Evolutionary conservation across 2,888 invertebrate species (phyloP).

Genomic region (Sphinx pinastri): DNA sequence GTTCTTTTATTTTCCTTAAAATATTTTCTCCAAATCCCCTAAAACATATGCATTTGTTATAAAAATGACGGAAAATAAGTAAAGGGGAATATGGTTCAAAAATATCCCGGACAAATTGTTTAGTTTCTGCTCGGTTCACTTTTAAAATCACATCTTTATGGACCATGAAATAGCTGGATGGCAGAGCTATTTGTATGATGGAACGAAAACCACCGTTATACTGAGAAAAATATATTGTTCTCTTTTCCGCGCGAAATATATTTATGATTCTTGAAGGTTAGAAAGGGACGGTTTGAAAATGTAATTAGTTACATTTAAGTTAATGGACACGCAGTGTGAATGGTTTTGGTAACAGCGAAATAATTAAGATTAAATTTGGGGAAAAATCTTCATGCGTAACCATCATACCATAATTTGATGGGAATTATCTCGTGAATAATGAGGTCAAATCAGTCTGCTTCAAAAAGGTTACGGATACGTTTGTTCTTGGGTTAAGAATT

Average conservation of each 20-base stretch:
- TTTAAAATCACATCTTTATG: slow-evolving; percentile 32
- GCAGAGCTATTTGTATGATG: slow-evolving; percentile 21
- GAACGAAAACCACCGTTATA: slow-evolving; percentile 15
- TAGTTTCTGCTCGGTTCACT: slow-evolving; percentile 26
- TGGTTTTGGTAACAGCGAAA: slow-evolving; percentile 14
- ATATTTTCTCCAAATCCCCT: not conserved
- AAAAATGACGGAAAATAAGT: slow-evolving; percentile 8
- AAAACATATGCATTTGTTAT: not conserved
- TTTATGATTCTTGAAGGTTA: not conserved
- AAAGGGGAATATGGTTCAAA: slow-evolving; percentile 13
- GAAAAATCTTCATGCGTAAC: not conserved
- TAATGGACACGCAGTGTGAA: slow-evolving; percentile 4
- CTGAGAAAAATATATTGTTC: not conserved
- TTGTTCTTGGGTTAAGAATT: too few species aligned
- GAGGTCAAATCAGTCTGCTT: too few species aligned
- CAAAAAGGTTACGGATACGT: too few species aligned
- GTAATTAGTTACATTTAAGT: slow-evolving; percentile 11
- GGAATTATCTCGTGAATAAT: too few species aligned
- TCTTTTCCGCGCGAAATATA: not conserved
- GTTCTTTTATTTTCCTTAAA: not conserved
- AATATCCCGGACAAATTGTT: slow-evolving; percentile 19
- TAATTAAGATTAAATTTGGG: slow-evolving; percentile 9
- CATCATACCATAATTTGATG: not conserved
- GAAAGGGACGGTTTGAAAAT: not conserved
- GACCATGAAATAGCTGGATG: slow-evolving; percentile 31